Base-by-base conservation (phyloP, 2,888 invertebrate genomes). In the Scaptomyza tumidula region DNA sequence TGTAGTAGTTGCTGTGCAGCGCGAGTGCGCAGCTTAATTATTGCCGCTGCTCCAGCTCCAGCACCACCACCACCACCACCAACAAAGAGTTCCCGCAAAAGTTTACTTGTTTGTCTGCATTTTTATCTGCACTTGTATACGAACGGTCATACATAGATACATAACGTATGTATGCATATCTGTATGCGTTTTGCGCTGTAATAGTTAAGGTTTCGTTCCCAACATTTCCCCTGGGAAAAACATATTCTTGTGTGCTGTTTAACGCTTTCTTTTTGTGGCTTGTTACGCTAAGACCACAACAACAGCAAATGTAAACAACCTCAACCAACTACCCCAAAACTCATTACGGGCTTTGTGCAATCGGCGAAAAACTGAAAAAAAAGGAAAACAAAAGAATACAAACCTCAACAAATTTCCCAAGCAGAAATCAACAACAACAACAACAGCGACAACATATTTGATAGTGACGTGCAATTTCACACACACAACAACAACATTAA, bases 61-160 rank as follows among this genome's bases (percentile, higher is more conserved):
- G 4, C 43, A 31, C 6, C 58, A 37, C n/a, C 48, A 66, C 33
- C 48, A 66, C 33, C 31, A n/a, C 37, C 29, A 37, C 9, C 39
- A 19, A n/a, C 49, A 53, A 35, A 35, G 4, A 13, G 67, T 68
- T 78, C 75, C 74, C 75, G 53, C 46, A 46, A 83, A 83, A 86
- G 80, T 81, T 89, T 89, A 88, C 76, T 88, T 71, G 89, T 86
- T 88, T 90, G 84, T 88, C 88, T 88, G 90, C 89, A 90, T 88
- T 88, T 86, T 88, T 78, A 50, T 55, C 58, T 58, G 62, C 79
- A 62, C 62, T 67, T 60, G 75, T 57, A 35, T 39, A n/a, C 9
- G 24, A 5, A 48, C 39, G 52, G 1, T 10, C 6, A 3, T 41
- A 44, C 33, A 53, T 39, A 66, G 13, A 46, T 19, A 53, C 14